Evolutionary conservation across 2,888 invertebrate species (phyloP).

Genomic region (Aphidoletes aphidimyza): DNA sequence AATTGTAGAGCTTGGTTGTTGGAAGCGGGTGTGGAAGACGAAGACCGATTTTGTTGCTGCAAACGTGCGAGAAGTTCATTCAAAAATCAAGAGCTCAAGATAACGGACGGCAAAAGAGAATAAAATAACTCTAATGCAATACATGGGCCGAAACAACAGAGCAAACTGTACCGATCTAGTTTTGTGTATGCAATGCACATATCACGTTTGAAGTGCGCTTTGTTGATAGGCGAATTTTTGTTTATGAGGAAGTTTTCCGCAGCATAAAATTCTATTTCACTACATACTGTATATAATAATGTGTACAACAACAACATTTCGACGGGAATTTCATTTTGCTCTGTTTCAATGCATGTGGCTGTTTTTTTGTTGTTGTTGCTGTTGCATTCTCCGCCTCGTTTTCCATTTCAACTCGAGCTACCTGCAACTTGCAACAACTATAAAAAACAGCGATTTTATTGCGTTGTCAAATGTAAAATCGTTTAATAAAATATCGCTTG

Average conservation of each 20-base stretch:
- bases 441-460: conserved; percentile 33
- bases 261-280: background rate
- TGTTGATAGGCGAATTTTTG: conserved; percentile 45
- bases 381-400: background rate
- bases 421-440: conserved; percentile 38
- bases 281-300: background rate
- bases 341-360: too few relatives aligned
- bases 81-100: conserved; percentile 24
- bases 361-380: too few relatives aligned
- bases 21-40: background rate
- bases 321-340: too few relatives aligned
- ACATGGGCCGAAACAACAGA: background rate
- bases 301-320: too few relatives aligned
- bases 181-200: conserved; percentile 17
- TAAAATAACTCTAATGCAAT: background rate
- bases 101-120: background rate
- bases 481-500: conserved; percentile 52
- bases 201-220: conserved; percentile 6
- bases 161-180: background rate
- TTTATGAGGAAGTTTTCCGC: conserved; percentile 35
- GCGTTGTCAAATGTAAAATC: conserved; percentile 50
- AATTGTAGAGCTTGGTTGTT: background rate
- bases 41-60: too few relatives aligned
- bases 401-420: background rate
- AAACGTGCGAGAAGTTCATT: background rate